A percentile compares a stretch with the other conserved stretches of the same genome.
phyloP scores from a whole-genome alignment of 2,113 vertebrate species.

The Mus musculus region GRCm39 chr12:27360501-27361000 shows the following conservation, averaged over 20 bases:
- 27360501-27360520: fast-evolving
- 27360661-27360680: not conserved
- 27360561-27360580: fast-evolving
- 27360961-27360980: not conserved
- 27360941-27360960: slow-evolving; percentile 59
- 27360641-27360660: not conserved
- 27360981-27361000: slow-evolving; percentile 52
- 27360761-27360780: not conserved
- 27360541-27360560: not conserved
- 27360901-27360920: not conserved
- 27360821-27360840: not conserved
- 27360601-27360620: not conserved
- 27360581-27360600: fast-evolving
- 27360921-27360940: slow-evolving; percentile 43
- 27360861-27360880: slow-evolving; percentile 13
- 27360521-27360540: not conserved
- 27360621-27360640: not conserved
- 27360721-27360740: not conserved
- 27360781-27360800: not conserved
- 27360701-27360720: not conserved
- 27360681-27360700: not conserved
- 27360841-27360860: not conserved
- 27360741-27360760: not conserved
- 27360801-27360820: not conserved
- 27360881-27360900: not conserved